Percentiles rank a stretch among this genome's conserved stretches.
phyloP scores from a whole-genome alignment of 2,113 vertebrate genomes.

The Lamprotornis superbus region DNA sequence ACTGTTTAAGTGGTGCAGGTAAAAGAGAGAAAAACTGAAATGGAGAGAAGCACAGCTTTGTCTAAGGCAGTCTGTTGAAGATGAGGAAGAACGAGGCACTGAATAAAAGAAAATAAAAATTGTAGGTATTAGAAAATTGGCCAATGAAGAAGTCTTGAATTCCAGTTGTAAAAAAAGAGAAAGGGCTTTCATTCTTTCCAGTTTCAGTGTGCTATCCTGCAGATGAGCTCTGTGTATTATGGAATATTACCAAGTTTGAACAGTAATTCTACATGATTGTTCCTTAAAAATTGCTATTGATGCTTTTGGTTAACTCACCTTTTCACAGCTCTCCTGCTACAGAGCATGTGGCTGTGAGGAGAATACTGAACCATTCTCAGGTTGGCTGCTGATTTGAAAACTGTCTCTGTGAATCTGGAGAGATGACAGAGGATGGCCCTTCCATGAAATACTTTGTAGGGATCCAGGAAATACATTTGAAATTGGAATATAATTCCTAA shows the following conservation, averaged over 20 bases:
- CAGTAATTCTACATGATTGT: slow-evolving; percentile 44
- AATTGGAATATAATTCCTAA: neutral
- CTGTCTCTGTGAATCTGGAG: neutral
- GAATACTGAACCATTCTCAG: neutral
- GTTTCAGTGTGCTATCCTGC: neutral
- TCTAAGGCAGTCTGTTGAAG: neutral
- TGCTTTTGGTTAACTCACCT: slow-evolving; percentile 40
- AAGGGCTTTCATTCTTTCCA: neutral
- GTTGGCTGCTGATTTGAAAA: neutral
- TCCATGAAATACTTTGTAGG: neutral
- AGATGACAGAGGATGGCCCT: neutral
- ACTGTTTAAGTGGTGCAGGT: neutral
- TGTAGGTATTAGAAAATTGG: slow-evolving; percentile 9
- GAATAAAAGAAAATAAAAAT: slow-evolving; percentile 30
- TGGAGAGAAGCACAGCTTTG: neutral
- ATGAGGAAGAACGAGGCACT: neutral
- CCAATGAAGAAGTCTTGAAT: slow-evolving; percentile 18
- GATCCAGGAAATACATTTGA: neutral
- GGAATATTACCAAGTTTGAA: slow-evolving; percentile 16
- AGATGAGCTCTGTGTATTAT: neutral
- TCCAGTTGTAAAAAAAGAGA: neutral
- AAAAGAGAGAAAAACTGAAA: neutral
- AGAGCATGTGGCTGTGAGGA: neutral
- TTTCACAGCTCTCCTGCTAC: neutral
- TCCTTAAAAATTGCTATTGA: slow-evolving; percentile 47